Evolutionary conservation across 2,888 invertebrate genomes (phyloP).

Genomic region (Meloe dianella): DNA sequence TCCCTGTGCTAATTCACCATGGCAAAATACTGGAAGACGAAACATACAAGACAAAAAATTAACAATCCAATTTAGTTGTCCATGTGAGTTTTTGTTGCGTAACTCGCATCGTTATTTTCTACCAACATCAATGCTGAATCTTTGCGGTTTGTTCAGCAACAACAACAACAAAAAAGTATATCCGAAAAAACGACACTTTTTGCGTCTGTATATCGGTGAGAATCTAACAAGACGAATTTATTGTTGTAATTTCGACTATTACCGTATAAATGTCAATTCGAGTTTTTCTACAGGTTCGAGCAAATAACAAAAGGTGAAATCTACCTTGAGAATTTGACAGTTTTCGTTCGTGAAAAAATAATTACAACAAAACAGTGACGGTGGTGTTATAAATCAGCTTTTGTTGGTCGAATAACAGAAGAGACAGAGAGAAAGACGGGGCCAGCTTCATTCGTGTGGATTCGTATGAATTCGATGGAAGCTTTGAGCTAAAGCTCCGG

Average conservation of each 20-base stretch:
- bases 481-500: slow-evolving; percentile 16
- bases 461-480: slow-evolving; percentile 14
- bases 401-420: neutral
- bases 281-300: neutral
- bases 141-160: neutral
- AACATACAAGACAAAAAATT: no score
- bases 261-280: neutral
- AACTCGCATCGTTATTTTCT: neutral
- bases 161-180: no score
- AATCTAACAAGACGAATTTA: neutral
- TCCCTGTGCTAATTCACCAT: neutral
- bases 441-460: slow-evolving; percentile 17
- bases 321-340: slow-evolving; percentile 8
- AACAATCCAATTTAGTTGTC: neutral
- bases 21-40: neutral
- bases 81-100: neutral
- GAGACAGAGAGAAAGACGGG: neutral
- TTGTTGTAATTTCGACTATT: slow-evolving; percentile 11
- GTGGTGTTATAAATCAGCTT: slow-evolving; percentile 18
- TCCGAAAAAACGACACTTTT: neutral
- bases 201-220: no score
- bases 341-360: slow-evolving; percentile 15
- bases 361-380: slow-evolving; percentile 23
- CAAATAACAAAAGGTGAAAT: neutral
- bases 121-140: neutral